Evolutionary conservation across 2,888 invertebrate species (phyloP), one percentile per base, ranked within the genome.

Genomic region (Drosophila falleni): DNA sequence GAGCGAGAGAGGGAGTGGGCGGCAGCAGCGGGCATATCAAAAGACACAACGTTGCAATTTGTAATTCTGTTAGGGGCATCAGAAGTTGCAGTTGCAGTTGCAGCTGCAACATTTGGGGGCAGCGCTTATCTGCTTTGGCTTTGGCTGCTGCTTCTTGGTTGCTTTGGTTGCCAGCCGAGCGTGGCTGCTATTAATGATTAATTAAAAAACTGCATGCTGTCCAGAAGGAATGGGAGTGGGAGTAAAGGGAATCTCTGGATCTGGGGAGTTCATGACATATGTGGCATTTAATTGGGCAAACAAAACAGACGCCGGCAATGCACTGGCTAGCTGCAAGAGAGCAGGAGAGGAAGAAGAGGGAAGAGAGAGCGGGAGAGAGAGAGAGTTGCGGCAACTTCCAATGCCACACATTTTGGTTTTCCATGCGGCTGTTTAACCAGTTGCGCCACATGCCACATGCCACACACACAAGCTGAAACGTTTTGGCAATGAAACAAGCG

Each of bases 271-370:
- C 77, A 86, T 84, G 84, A 84, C 84, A 84, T 84, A 84, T 84
- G 86, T 84, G 81, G 84, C 78, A 84, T 86, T 86, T 85, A 86
- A 85, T 85, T 85, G 86, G 84, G 78, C 86, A 81, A 84, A 86
- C 76, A 83, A 78, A 83, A 78, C 81, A 74, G 74, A 60, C 51
- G 62, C 72, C 76, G 74, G 71, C 74, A 67, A 67, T 66, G 74
- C 55, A 54, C 49, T 39, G 33, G 9, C 15, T 50, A 55, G 39
- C 26, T 16, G 5, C 15, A 35, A 46, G 35, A 11, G 19, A 3
- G 4, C 2, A 19, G n/a, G 23, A 33, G 42, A 5, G 13, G n/a
- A n/a, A n/a, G n/a, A n/a, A n/a, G n/a, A n/a, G n/a, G n/a, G n/a
- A n/a, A n/a, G n/a, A n/a, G n/a, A n/a, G 6, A 13, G 15, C 16